phyloP scores from a whole-genome alignment of 2,888 invertebrate species.

The Abrostola tripartita region DNA sequence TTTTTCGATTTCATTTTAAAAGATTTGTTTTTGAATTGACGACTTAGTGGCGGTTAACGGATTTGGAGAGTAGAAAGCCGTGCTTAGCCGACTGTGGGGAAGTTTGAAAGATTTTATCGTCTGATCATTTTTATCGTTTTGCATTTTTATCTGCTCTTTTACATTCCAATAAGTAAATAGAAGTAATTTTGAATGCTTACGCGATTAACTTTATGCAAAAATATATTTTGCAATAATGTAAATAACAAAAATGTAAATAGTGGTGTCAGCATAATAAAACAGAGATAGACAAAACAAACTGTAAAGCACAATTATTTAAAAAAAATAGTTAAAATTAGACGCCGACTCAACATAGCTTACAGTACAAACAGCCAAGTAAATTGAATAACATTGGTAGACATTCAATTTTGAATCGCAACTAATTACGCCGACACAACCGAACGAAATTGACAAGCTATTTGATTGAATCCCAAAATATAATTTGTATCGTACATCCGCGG shows the following conservation, averaged over 20 bases:
- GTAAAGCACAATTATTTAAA: not conserved
- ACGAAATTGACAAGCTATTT: slow-evolving; percentile 45
- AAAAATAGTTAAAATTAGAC: slow-evolving; percentile 7
- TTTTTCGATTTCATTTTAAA: slow-evolving; percentile 42
- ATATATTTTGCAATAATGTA: not conserved
- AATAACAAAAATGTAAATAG: no score
- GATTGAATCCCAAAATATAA: slow-evolving; percentile 46
- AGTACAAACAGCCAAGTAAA: slow-evolving; percentile 17
- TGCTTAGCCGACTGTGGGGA: no score
- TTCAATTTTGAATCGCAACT: slow-evolving; percentile 38
- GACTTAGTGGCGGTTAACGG: slow-evolving; percentile 7
- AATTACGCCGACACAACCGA: slow-evolving; percentile 36
- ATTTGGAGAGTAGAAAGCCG: not conserved
- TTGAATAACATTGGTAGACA: slow-evolving; percentile 28
- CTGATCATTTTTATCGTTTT: not conserved
- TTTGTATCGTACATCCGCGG: slow-evolving; percentile 29
- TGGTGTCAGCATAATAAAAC: not conserved
- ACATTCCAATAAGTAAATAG: not conserved
- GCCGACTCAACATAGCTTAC: slow-evolving; percentile 13
- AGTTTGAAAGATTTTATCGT: not conserved
- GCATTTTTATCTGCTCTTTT: not conserved
- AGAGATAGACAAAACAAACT: not conserved
- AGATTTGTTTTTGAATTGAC: slow-evolving; percentile 29
- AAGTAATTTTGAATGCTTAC: not conserved
- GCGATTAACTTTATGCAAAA: no score